These are phyloP conservation scores for Ganaspis brasiliensis DNA, from an alignment of 2,888 invertebrate species.

Conservation along the genomic window DNA sequence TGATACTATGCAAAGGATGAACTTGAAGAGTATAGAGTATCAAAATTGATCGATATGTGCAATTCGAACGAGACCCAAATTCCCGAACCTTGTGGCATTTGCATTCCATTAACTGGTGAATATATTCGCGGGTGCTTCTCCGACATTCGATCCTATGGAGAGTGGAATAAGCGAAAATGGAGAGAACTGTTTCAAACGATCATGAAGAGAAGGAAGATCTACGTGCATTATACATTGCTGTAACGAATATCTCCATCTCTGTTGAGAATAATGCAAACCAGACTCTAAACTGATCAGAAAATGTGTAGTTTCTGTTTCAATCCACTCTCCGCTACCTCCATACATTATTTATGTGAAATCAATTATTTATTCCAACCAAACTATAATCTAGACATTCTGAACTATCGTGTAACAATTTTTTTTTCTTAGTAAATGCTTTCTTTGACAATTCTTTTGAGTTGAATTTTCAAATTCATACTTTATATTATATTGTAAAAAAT, in stretches of 20 bases:
- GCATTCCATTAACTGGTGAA: constrained; percentile 41
- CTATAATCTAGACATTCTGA: too few relatives aligned
- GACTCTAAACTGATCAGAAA: constrained; percentile 5
- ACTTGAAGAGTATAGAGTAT: constrained; percentile 40
- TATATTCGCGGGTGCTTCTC: constrained; percentile 35
- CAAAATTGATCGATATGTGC: constrained; percentile 41
- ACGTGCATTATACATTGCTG: constrained; percentile 13
- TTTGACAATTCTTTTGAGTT: too few relatives aligned
- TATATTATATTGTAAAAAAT: too few relatives aligned
- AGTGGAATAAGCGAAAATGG: constrained; percentile 34
- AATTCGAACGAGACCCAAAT: constrained; percentile 35
- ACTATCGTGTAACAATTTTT: too few relatives aligned
- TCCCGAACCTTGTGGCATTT: constrained; percentile 33
- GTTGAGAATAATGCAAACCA: constrained; percentile 32
- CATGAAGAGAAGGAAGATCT: constrained; percentile 31
- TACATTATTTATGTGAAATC: not conserved
- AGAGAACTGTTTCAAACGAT: constrained; percentile 43
- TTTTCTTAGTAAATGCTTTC: too few relatives aligned
- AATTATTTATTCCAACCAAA: too few relatives aligned
- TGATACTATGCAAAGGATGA: constrained; percentile 31
- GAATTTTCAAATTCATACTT: too few relatives aligned
- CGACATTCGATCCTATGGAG: constrained; percentile 39
- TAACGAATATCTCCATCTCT: constrained; percentile 24
- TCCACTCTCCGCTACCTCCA: not conserved
- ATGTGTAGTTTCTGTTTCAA: constrained; percentile 10